Evolutionary conservation across 1,140 invertebrate species (phyloP).

Genomic region (Metopolophium dirhodum): DNA sequence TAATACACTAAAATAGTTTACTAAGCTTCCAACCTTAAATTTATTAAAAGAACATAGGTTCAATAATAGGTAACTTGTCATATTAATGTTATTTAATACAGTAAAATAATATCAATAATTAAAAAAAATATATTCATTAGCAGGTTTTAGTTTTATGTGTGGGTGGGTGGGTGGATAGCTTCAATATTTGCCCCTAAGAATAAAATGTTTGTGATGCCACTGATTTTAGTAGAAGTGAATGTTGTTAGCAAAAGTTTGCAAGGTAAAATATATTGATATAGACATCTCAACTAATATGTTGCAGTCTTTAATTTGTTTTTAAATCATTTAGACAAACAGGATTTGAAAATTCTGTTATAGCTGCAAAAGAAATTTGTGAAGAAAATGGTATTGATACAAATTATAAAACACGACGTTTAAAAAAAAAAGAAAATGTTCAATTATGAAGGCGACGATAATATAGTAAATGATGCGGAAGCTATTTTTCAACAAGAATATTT

Average conservation of each 20-base stretch:
- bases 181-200: no score
- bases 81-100: no score
- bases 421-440: conserved; percentile 25
- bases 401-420: not conserved
- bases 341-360: not conserved
- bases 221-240: not conserved
- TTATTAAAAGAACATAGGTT: no score
- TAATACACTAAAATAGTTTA: no score
- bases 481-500: not conserved
- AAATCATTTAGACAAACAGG: not conserved
- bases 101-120: no score
- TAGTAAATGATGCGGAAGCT: not conserved
- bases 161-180: no score
- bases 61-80: no score
- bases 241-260: not conserved
- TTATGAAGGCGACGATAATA: not conserved
- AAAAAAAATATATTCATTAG: no score
- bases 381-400: not conserved
- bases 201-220: no score
- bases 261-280: no score
- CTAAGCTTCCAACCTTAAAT: no score
- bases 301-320: conserved; percentile 10
- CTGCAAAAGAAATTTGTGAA: not conserved
- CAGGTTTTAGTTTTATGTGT: no score
- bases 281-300: not conserved